Evolutionary conservation across 2,797 vertebrate species (phyloP), one percentile per base, ranked within the genome.

Genomic region (Periophthalmus magnuspinnatus): DNA sequence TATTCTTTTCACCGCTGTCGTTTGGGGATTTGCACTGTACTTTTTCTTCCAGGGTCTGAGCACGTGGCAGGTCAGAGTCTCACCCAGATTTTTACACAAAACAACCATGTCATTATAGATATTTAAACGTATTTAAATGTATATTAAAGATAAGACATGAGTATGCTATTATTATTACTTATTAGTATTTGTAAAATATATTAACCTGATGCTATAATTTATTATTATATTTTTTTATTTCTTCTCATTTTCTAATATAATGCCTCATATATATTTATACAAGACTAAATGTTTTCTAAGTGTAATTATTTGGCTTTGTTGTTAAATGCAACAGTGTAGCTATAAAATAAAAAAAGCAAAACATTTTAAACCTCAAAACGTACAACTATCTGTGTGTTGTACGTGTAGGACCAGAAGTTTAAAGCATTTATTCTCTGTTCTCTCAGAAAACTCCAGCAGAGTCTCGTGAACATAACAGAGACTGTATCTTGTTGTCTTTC

Each of bases 11-110:
- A 99, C 97, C 0, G 97, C 97, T 0, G 95, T 98, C 65, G 96
- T 99, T 14, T 99, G 97, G 97, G 97, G 96, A 72, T 96, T 97
- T 0, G 97, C 97, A 0, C 94, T 99, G 55, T 99, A 95, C 84
- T 99, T 99, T 93, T 99, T 99, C 93, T 99, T 98, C 92, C 97
- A 99, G 90, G 97, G 97, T 36, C 96, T 99, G 79, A 99, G 97
- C 90, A 99, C 97, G 60, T 98, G 97, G 97, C 96, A 99, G 96
- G 97, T 99, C 63, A 91, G 94, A 2, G 0, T 22, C 24, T 2
- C 57, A 19, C 0, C 19, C 0, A 3, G 1, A 33, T 33, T 5
- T 59, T 56, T 52, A 52, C 50, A 19, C 2, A 17, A 52, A 52
- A 48, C 28, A 28, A 28, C 56, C 17, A 21, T 55, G 5, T 22